phyloP scores from a whole-genome alignment of 2,888 invertebrate genomes.

The Yponomeuta plumbellus region DNA sequence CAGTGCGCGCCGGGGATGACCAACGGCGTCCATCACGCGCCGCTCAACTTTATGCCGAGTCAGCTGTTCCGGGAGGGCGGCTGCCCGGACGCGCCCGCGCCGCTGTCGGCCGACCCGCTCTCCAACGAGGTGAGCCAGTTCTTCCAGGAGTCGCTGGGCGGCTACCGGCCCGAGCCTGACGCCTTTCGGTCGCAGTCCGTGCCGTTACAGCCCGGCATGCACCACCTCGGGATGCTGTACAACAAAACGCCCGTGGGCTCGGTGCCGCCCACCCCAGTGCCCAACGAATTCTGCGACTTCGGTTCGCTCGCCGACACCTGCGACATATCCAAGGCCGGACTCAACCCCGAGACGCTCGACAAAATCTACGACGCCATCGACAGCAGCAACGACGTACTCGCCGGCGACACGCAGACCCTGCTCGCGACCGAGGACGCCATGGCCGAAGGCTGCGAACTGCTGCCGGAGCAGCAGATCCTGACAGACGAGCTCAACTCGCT shows the following conservation, averaged over 20 bases:
- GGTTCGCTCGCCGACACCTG: slow-evolving; percentile 78
- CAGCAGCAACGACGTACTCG: slow-evolving; percentile 65
- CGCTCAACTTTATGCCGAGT: slow-evolving; percentile 62
- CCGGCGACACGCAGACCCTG: slow-evolving; percentile 43
- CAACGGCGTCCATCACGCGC: slow-evolving; percentile 63
- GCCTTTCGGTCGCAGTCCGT: slow-evolving; percentile 86
- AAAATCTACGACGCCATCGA: slow-evolving; percentile 81
- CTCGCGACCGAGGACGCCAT: slow-evolving; percentile 48
- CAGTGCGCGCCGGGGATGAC: slow-evolving; percentile 53
- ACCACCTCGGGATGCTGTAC: slow-evolving; percentile 54
- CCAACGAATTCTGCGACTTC: slow-evolving; percentile 84
- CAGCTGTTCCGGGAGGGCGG: slow-evolving; percentile 61
- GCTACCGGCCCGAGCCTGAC: slow-evolving; percentile 60
- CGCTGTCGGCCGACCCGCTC: slow-evolving; percentile 66
- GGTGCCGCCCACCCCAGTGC: slow-evolving; percentile 81
- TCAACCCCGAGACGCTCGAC: slow-evolving; percentile 78
- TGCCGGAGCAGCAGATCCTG: slow-evolving; percentile 55
- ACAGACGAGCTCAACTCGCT: slow-evolving; percentile 57
- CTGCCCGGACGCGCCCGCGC: slow-evolving; percentile 55
- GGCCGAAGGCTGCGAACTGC: slow-evolving; percentile 57
- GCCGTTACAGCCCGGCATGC: slow-evolving; percentile 79
- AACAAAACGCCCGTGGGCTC: slow-evolving; percentile 79
- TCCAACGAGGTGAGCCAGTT: slow-evolving; percentile 79
- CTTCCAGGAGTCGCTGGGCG: slow-evolving; percentile 68
- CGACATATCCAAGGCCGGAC: slow-evolving; percentile 66